Evolutionary conservation across 2,888 invertebrate genomes (phyloP).

Genomic region (Boloria euphrosyne): DNA sequence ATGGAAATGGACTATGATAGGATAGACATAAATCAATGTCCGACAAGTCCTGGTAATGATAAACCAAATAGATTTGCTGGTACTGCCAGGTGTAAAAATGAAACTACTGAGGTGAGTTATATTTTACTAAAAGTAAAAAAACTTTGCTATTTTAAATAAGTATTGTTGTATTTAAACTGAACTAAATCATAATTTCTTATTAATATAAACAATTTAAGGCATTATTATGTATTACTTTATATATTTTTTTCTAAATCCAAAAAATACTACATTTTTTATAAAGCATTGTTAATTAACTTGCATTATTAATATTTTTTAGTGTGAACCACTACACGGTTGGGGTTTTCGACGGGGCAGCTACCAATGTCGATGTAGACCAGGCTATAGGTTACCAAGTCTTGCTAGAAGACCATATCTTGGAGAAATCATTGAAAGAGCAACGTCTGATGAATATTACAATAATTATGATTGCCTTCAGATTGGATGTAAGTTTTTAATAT

Average conservation of each 20-base stretch:
- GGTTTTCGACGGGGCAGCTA: constrained; percentile 97
- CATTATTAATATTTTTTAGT: constrained; percentile 77
- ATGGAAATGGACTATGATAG: constrained; percentile 98
- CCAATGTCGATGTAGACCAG: constrained; percentile 95
- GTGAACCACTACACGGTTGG: constrained; percentile 98
- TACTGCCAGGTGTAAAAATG: constrained; percentile 92
- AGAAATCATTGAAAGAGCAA: constrained; percentile 95
- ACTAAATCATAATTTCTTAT: too few relatives aligned
- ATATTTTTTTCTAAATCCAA: too few relatives aligned
- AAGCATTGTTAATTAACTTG: background rate
- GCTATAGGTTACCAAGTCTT: constrained; percentile 91
- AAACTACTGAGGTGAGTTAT: constrained; percentile 41
- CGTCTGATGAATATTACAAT: constrained; percentile 95
- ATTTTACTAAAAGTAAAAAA: background rate
- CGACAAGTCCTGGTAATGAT: constrained; percentile 92
- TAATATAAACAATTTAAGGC: too few relatives aligned
- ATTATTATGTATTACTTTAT: too few relatives aligned
- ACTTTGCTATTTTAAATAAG: too few relatives aligned
- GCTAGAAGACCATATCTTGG: constrained; percentile 96
- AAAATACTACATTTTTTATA: too few relatives aligned
- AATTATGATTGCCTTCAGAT: constrained; percentile 95
- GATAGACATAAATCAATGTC: constrained; percentile 99
- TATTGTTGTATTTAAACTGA: too few relatives aligned
- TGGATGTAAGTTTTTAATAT: constrained; percentile 87
- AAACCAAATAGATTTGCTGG: constrained; percentile 94